Evolutionary conservation across 2,888 invertebrate genomes (phyloP).

Genomic region (Gasteruption jaculator): DNA sequence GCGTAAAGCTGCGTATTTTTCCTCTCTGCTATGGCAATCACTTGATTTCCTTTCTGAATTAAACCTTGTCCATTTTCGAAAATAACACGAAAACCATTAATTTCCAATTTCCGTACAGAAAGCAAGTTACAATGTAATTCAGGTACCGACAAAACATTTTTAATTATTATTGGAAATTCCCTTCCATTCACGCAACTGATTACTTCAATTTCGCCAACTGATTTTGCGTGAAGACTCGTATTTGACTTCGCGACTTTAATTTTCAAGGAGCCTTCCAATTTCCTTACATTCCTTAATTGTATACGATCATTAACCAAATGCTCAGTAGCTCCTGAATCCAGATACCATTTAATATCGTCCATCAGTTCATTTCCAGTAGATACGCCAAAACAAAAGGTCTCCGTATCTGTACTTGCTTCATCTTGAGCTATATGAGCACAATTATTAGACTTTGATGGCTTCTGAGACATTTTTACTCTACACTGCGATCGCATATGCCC

Average conservation of each 20-base stretch:
- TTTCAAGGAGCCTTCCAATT: conserved; percentile 20
- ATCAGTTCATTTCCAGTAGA: conserved; percentile 4
- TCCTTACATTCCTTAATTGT: conserved; percentile 17
- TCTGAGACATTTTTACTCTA: conserved; percentile 6
- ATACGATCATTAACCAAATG: conserved; percentile 20
- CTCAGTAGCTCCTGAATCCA: conserved; percentile 31
- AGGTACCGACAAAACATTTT: conserved; percentile 21
- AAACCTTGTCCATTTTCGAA: conserved; percentile 26
- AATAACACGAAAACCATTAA: conserved; percentile 23
- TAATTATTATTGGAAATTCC: conserved; percentile 17
- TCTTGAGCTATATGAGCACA: not conserved
- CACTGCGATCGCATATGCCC: conserved; percentile 18
- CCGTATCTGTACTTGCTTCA: not conserved
- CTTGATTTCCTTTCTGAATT: conserved; percentile 20
- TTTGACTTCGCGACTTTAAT: conserved; percentile 26
- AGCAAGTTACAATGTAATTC: conserved; percentile 23
- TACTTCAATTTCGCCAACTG: conserved; percentile 18
- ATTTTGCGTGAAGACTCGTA: conserved; percentile 10
- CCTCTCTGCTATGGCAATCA: no score
- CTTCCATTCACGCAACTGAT: conserved; percentile 11
- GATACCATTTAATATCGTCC: conserved; percentile 23
- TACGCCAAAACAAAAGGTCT: conserved; percentile 9
- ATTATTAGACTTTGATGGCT: conserved; percentile 1
- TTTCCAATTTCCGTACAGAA: conserved; percentile 26
- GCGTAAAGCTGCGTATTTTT: no score